These are phyloP conservation scores for Chunga burmeisteri DNA, from an alignment of 2,113 vertebrate species.

Conservation along the genomic window DNA sequence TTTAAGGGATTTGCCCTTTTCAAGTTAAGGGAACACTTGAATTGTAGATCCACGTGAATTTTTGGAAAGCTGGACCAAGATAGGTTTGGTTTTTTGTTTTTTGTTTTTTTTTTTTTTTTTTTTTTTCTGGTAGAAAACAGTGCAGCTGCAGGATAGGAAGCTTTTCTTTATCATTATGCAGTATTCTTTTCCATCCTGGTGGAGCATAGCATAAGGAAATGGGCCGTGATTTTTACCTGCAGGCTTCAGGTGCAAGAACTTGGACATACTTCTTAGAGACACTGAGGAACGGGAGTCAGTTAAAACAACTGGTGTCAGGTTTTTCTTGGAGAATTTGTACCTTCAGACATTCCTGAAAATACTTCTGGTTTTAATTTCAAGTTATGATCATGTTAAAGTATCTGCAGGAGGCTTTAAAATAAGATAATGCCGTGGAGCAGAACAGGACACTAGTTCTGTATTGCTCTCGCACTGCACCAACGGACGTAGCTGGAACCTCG, in stretches of 20 bases:
- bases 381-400: not conserved
- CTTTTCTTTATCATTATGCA: not conserved
- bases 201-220: not conserved
- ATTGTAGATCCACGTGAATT: not conserved
- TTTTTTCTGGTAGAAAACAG: not conserved
- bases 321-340: not conserved
- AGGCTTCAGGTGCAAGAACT: not conserved
- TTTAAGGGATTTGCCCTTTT: not conserved
- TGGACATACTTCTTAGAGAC: not conserved
- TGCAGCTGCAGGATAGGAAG: not conserved
- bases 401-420: not conserved
- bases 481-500: not conserved
- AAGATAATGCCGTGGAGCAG: not conserved
- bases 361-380: not conserved
- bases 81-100: not conserved
- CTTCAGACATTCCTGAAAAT: not conserved
- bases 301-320: too few relatives aligned
- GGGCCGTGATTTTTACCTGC: not conserved
- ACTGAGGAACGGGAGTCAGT: not conserved
- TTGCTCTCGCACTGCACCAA: not conserved
- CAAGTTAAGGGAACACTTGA: not conserved
- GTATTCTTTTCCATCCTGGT: not conserved
- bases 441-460: not conserved
- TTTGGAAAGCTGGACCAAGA: not conserved
- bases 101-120: too few relatives aligned